Evolutionary conservation across 1,140 invertebrate species (phyloP).

Genomic region (roundworm (Caenorhabditis elegans)): WBcel235 BX284606.5:11812501-11813000

Average conservation of each 20-base stretch:
- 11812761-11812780: background rate
- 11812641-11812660: background rate
- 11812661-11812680: background rate
- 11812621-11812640: conserved; percentile 20
- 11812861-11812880: no score
- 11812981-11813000: no score
- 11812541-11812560: background rate
- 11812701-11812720: conserved; percentile 25
- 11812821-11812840: no score
- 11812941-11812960: no score
- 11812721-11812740: background rate
- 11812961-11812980: no score
- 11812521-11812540: background rate
- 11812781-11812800: no score
- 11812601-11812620: conserved; percentile 10
- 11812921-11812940: no score
- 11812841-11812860: no score
- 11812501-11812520: background rate
- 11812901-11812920: no score
- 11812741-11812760: background rate
- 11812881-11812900: no score
- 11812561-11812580: background rate
- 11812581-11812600: background rate
- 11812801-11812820: no score
- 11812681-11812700: conserved; percentile 9